Conservation (phyloP, 2,888 invertebrate genomes). For the Aspidiotus rigidus region DNA sequence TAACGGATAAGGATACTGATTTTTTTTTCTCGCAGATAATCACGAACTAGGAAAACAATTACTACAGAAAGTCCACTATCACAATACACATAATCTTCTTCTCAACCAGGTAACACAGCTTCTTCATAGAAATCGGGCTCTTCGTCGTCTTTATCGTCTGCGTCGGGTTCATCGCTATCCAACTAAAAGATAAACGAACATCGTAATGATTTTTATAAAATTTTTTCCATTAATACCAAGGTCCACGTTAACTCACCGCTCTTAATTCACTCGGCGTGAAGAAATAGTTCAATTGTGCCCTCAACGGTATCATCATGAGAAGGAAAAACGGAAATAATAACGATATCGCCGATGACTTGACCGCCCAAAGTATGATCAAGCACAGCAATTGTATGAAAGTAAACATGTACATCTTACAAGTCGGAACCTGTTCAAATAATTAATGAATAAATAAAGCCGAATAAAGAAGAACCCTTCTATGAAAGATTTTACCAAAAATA, state of each 20-base stretch:
- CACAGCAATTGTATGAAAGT: slow-evolving; percentile 76
- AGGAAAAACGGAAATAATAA: slow-evolving; percentile 90
- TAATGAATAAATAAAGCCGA: background rate
- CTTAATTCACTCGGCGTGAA: slow-evolving; percentile 74
- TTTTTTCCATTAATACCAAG: no score
- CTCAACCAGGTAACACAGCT: slow-evolving; percentile 70
- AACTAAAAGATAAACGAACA: slow-evolving; percentile 49
- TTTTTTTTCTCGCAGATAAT: background rate
- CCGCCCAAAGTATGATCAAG: slow-evolving; percentile 68
- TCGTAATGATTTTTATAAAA: no score
- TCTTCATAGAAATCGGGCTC: slow-evolving; percentile 92
- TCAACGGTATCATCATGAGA: slow-evolving; percentile 78
- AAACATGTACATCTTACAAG: slow-evolving; percentile 84
- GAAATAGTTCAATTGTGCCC: slow-evolving; percentile 60
- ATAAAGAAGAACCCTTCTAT: background rate
- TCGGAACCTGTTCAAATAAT: slow-evolving; percentile 58
- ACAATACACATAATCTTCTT: background rate
- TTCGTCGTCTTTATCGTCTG: slow-evolving; percentile 60
- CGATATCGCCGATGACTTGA: slow-evolving; percentile 82
- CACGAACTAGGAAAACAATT: background rate
- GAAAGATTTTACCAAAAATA: background rate
- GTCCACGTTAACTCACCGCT: slow-evolving; percentile 55
- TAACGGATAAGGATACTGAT: background rate
- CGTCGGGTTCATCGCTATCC: slow-evolving; percentile 74
- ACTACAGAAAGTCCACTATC: background rate